Evolutionary conservation across 1,140 invertebrate genomes (phyloP), one percentile per base, ranked within the genome.

Genomic region (Drosophila lini): DNA sequence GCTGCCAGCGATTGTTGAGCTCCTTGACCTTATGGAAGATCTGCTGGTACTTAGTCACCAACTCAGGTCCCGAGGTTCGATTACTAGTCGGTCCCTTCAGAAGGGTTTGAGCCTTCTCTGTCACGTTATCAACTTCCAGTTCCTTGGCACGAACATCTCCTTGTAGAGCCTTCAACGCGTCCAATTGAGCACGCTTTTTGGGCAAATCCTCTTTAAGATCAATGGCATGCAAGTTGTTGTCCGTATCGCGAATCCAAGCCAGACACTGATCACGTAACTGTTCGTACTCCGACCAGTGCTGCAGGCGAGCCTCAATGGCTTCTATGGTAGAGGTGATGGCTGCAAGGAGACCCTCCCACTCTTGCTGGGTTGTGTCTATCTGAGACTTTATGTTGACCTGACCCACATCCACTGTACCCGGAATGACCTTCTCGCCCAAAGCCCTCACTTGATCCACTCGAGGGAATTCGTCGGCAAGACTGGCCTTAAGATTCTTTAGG

Each of bases 261-360:
- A 97, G 93, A 74, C 97, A 97, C 58, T 95, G 94, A 75, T 98
- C 97, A 82, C 97, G 96, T 63, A 97, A 93, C n/a, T 94, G 94
- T 91, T 99, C 98, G 93, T 97, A 98, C 83, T 98, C 97, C 62
- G 95, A 95, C 98, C 98, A 98, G 82, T 97, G 96, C 78, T 97
- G 95, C 4, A 98, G 93, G 89, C 98, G 97, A 22, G 94, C 94
- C 92, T 98, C 96, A 32, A 98, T 91, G 0, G 94, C 93, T 76
- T 96, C 95, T 60, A 97, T 96, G 1, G 96, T 96, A 5, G 95
- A 95, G 82, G 95, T 95, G 5, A 97, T 95, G 19, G 95, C 93
- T 0, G 96, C 96, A 0, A 96, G 92, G 1, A 98, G 92, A n/a
- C 95, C 94, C 93, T 98, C 96, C 97, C 97, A 98, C 93, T 98